Evolutionary conservation across 2,113 vertebrate genomes (phyloP), one percentile per base, ranked within the genome.

Genomic region (Panurus biarmicus): DNA sequence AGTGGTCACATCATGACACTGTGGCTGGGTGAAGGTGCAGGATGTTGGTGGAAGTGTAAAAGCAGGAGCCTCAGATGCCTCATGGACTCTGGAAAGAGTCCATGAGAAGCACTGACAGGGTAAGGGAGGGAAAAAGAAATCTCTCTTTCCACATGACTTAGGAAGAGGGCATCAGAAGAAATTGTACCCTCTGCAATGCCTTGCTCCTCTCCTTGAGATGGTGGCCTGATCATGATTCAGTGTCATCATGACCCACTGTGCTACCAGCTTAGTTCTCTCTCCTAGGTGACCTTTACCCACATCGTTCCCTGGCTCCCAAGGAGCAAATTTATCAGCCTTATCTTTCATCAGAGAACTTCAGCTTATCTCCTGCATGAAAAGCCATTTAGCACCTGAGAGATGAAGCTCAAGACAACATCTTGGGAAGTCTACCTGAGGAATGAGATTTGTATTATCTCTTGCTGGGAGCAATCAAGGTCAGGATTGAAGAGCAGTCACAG

Each of bases 291-390:
- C 36, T 92, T 90, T 38, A 35, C 13, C 11, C 50, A 53, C 24
- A 50, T 11, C 0, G 0, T 28, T 18, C 18, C 7, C 11, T 72
- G 45, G 11, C 14, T 85, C 25, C 28, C 26, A 35, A 29, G 33
- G 54, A 73, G 58, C 14, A 87, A 33, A 71, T 87, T 72, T 56
- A 50, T 88, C 51, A 56, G 13, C 21, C 22, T 77, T 77, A 80
- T 71, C 35, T 18, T 87, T 71, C 51, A 75, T 82, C 56, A 7
- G 8, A 72, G 62, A 87, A 26, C 48, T 80, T 88, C 58, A 80
- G 21, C 33, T 91, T 85, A 44, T 67, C 73, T 90, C 14, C 31
- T 78, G 14, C 29, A 26, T 38, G 29, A 51, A 57, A 94, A 67
- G 12, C 28, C 47, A 57, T 60, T 88, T 76, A 90, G n/a, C 11